A percentile compares a stretch with the other conserved stretches of the same genome.
Conservation (phyloP, 2,797 vertebrate species). For the Apogon talboti region DNA sequence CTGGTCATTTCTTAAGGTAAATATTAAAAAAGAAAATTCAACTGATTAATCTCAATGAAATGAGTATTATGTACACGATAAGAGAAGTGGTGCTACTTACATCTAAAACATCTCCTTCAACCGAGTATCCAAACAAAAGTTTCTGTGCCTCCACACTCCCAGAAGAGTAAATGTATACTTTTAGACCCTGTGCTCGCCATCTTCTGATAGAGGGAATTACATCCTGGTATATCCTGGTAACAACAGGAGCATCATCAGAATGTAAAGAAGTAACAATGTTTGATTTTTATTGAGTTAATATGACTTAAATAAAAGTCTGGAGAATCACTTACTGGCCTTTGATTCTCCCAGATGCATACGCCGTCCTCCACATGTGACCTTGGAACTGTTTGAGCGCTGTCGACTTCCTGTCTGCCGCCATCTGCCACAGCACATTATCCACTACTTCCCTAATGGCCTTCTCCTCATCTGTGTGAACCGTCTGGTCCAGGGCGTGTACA, state of each 20-base stretch:
- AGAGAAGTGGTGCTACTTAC: slow-evolving; percentile 69
- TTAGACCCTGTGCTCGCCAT: slow-evolving; percentile 90
- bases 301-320: slow-evolving; percentile 8
- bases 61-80: neutral
- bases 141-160: slow-evolving; percentile 97
- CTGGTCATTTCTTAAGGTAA: neutral
- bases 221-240: slow-evolving; percentile 90
- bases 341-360: slow-evolving; percentile 89
- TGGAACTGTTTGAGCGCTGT: slow-evolving; percentile 95
- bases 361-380: slow-evolving; percentile 96
- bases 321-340: slow-evolving; percentile 94
- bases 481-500: slow-evolving; percentile 87
- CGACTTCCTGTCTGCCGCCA: slow-evolving; percentile 95
- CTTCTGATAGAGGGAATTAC: slow-evolving; percentile 91
- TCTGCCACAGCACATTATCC: slow-evolving; percentile 94
- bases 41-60: neutral
- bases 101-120: slow-evolving; percentile 93
- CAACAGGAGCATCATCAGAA: slow-evolving; percentile 9
- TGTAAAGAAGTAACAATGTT: neutral
- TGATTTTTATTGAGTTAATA: too few relatives aligned
- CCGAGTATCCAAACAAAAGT: slow-evolving; percentile 92
- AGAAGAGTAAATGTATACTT: slow-evolving; percentile 95
- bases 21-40: neutral
- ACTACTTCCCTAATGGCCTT: slow-evolving; percentile 90
- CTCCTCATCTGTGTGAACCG: slow-evolving; percentile 87